Percentiles rank a stretch among this genome's conserved stretches.
Evolutionary conservation across 2,113 vertebrate genomes (phyloP).

Genomic region (Prietella phreatophila): DNA sequence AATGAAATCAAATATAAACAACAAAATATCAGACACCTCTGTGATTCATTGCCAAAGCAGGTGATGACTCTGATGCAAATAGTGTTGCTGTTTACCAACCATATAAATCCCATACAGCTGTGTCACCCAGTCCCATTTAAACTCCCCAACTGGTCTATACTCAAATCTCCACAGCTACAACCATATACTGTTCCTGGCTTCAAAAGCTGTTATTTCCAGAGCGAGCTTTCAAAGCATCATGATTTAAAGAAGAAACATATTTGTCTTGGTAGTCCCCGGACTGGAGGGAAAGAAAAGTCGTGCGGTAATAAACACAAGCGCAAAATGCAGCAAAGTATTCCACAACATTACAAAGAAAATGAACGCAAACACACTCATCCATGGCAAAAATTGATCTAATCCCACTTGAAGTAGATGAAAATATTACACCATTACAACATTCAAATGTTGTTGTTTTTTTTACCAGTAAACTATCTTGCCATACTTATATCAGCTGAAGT

Average conservation of each 20-base stretch:
- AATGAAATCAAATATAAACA: neutral
- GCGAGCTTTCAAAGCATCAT: neutral
- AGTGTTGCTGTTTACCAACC: neutral
- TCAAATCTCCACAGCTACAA: neutral
- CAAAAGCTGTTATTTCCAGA: neutral
- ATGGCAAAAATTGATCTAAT: neutral
- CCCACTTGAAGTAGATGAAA: neutral
- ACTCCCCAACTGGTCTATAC: constrained; percentile 24
- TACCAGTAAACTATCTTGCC: no score
- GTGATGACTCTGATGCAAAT: no score
- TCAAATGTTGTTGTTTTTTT: neutral
- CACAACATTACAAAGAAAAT: neutral
- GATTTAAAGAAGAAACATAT: neutral
- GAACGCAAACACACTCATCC: neutral
- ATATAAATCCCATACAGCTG: neutral
- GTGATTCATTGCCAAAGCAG: neutral
- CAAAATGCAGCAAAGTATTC: neutral
- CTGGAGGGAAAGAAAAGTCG: neutral
- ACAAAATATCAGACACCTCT: neutral
- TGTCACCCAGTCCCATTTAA: neutral
- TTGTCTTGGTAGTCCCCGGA: neutral
- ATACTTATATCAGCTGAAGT: no score
- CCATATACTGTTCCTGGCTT: neutral
- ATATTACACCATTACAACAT: neutral
- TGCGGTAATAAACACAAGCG: neutral